phyloP scores from a whole-genome alignment of 2,113 vertebrate genomes.

The Mus pahari region DNA sequence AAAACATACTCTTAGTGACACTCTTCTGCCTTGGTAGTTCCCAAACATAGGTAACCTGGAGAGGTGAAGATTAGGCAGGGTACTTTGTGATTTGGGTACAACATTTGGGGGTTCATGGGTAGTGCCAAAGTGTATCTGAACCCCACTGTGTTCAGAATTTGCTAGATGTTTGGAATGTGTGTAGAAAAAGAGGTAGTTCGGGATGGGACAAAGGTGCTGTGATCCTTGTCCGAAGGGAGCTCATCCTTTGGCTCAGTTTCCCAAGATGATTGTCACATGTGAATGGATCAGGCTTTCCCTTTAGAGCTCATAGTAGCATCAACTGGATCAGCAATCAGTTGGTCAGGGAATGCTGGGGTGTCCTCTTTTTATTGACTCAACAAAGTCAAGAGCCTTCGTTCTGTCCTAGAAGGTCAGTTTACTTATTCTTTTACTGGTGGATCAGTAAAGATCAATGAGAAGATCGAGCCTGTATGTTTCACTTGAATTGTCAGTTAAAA shows the following conservation, averaged over 20 bases:
- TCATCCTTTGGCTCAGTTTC: not conserved
- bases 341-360: not conserved
- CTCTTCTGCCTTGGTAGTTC: not conserved
- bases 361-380: not conserved
- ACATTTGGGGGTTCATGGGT: not conserved
- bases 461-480: conserved; percentile 28
- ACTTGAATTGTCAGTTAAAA: conserved; percentile 59
- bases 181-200: not conserved
- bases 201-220: not conserved
- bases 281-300: not conserved
- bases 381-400: conserved; percentile 47
- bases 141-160: not conserved
- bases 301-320: not conserved
- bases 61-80: not conserved
- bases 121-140: not conserved
- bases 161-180: not conserved
- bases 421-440: conserved; percentile 54
- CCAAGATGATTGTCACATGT: not conserved
- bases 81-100: not conserved
- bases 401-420: conserved; percentile 40
- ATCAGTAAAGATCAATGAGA: conserved; percentile 52
- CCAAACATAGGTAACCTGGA: not conserved
- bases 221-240: not conserved
- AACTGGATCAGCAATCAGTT: not conserved
- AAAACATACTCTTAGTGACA: too few species aligned